Evolutionary conservation across 2,888 invertebrate genomes (phyloP).

Genomic region (Pachymerium ferrugineum): DNA sequence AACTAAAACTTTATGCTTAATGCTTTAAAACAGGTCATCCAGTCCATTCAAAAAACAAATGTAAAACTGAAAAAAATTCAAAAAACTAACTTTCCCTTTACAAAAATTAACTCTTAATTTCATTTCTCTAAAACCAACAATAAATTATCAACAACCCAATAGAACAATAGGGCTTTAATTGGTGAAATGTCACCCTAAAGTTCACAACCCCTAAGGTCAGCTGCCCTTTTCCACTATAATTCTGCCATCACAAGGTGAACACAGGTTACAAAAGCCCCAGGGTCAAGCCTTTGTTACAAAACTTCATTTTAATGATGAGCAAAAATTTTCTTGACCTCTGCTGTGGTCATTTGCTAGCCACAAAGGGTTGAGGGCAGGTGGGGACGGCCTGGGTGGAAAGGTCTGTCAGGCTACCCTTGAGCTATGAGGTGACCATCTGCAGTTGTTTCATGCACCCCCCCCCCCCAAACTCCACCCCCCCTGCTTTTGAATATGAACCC

Average conservation of each 20-base stretch:
- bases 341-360: constrained; percentile 4
- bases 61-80: no score
- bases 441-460: not conserved
- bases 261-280: not conserved
- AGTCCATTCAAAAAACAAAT: no score
- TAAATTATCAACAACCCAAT: not conserved
- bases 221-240: not conserved
- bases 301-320: constrained; percentile 16
- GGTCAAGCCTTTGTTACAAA: not conserved
- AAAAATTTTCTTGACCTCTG: constrained; percentile 11
- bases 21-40: no score
- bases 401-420: not conserved
- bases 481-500: not conserved
- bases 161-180: not conserved
- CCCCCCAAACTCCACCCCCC: not conserved
- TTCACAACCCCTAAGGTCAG: not conserved
- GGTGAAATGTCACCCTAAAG: not conserved
- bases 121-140: no score
- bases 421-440: constrained; percentile 13
- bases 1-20: no score
- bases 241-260: not conserved
- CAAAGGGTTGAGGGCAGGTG: constrained; percentile 12
- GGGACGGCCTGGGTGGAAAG: not conserved
- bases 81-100: no score
- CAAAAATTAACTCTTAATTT: no score